These are phyloP conservation scores for Diorhabda sublineata DNA, from an alignment of 1,140 invertebrate genomes.

Conservation along the genomic window DNA sequence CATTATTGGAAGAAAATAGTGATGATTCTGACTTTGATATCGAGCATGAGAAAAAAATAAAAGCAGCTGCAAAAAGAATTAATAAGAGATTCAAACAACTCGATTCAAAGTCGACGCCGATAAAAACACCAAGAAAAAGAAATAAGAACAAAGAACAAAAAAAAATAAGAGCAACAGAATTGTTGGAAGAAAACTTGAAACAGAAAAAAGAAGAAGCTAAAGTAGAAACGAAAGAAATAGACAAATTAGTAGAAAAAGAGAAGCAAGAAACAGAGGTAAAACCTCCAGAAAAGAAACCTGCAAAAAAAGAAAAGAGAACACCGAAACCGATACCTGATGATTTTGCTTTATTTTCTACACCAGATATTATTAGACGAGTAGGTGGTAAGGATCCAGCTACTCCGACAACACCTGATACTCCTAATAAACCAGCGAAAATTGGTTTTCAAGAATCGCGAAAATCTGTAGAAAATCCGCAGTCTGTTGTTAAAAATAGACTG, in stretches of 20 bases:
- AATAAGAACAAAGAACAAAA: conserved; percentile 17
- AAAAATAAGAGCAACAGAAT: conserved; percentile 8
- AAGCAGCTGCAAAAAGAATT: conserved; percentile 22
- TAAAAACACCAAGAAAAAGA: conserved; percentile 24
- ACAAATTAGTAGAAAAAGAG: conserved; percentile 42
- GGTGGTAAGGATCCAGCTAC: conserved; percentile 50
- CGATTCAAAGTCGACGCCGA: conserved; percentile 6
- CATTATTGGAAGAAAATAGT: conserved; percentile 36
- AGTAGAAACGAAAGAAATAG: conserved; percentile 43
- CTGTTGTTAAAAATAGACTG: conserved; percentile 22
- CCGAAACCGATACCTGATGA: conserved; percentile 59
- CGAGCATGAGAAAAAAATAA: conserved; percentile 41
- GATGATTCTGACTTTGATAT: conserved; percentile 43
- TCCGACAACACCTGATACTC: conserved; percentile 34
- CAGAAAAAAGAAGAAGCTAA: conserved; percentile 31
- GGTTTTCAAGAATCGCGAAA: conserved; percentile 34
- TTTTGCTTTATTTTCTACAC: conserved; percentile 70
- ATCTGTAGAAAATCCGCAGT: conserved; percentile 24
- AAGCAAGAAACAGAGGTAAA: conserved; percentile 22
- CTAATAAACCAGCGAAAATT: conserved; percentile 41
- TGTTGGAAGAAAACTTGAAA: conserved; percentile 11
- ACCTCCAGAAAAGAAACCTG: conserved; percentile 38
- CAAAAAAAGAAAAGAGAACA: conserved; percentile 67
- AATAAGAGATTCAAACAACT: conserved; percentile 27
- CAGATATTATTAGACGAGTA: conserved; percentile 71